These are phyloP conservation scores for Cichlasoma orientale DNA, from an alignment of 2,797 vertebrate genomes.

Conservation along the genomic window DNA sequence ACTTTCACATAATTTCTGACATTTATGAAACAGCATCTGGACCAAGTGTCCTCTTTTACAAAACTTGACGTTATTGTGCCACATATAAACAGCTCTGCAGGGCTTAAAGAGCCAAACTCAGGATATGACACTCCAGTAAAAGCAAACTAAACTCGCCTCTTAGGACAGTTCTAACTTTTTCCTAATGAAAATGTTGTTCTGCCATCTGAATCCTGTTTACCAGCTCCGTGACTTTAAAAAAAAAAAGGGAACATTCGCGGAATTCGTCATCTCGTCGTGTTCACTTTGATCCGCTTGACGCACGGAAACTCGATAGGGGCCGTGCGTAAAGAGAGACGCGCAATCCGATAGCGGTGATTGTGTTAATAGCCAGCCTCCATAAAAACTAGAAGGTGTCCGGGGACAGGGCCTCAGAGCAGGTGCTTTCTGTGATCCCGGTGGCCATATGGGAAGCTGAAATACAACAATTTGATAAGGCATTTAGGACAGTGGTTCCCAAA, in stretches of 20 bases:
- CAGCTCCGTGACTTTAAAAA: constrained; percentile 45
- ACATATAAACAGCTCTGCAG: neutral
- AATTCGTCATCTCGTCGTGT: constrained; percentile 67
- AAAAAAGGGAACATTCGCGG: constrained; percentile 55
- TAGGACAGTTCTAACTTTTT: neutral
- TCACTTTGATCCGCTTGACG: constrained; percentile 76
- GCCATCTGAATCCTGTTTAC: constrained; percentile 40
- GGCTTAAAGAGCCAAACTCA: neutral
- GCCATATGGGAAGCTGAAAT: constrained; percentile 67
- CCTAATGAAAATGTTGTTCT: constrained; percentile 25
- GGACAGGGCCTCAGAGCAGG: constrained; percentile 72
- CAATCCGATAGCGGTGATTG: constrained; percentile 77
- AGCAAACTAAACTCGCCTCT: neutral
- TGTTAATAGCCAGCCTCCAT: constrained; percentile 77
- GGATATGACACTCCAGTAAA: no score
- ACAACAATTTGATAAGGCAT: constrained; percentile 67
- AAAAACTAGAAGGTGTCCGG: constrained; percentile 74
- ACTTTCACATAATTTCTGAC: neutral
- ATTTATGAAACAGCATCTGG: neutral
- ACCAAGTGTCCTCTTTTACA: neutral
- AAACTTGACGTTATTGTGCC: neutral
- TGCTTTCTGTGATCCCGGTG: constrained; percentile 73
- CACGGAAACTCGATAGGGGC: constrained; percentile 65
- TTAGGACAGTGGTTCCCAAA: constrained; percentile 68
- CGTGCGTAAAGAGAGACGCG: constrained; percentile 72